A percentile compares a stretch with the other conserved stretches of the same genome.
These are phyloP conservation scores for Cephus sareptanus DNA, from an alignment of 2,888 invertebrate genomes.

Conservation along the genomic window DNA sequence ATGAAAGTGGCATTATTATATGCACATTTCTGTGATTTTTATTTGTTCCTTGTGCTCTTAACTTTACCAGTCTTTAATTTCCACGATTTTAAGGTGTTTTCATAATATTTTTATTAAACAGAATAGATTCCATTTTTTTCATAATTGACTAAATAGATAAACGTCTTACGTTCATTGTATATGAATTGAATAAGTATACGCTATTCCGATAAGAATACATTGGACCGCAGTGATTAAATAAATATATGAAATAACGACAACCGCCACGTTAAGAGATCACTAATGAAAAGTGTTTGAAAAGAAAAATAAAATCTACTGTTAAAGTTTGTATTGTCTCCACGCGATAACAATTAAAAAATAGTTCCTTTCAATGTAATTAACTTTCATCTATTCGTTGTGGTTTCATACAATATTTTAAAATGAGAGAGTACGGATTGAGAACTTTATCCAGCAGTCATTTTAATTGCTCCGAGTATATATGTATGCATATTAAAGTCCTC, in stretches of 20 bases:
- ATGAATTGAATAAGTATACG: neutral
- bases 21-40: neutral
- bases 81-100: neutral
- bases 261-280: no score
- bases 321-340: neutral
- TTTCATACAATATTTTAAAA: neutral
- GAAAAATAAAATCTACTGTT: no score
- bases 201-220: neutral
- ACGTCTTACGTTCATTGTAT: neutral
- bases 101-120: neutral
- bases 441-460: neutral
- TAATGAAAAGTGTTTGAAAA: no score
- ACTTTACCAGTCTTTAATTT: neutral
- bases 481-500: neutral
- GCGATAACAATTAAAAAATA: neutral
- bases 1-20: neutral
- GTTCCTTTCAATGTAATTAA: neutral
- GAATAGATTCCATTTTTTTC: neutral
- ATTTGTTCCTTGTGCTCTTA: neutral
- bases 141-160: neutral
- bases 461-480: neutral
- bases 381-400: neutral
- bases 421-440: neutral
- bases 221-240: neutral
- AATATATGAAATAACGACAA: neutral